Evolutionary conservation across 1,140 invertebrate genomes (phyloP), one percentile per base, ranked within the genome.

Genomic region (Achatina immaculata): DNA sequence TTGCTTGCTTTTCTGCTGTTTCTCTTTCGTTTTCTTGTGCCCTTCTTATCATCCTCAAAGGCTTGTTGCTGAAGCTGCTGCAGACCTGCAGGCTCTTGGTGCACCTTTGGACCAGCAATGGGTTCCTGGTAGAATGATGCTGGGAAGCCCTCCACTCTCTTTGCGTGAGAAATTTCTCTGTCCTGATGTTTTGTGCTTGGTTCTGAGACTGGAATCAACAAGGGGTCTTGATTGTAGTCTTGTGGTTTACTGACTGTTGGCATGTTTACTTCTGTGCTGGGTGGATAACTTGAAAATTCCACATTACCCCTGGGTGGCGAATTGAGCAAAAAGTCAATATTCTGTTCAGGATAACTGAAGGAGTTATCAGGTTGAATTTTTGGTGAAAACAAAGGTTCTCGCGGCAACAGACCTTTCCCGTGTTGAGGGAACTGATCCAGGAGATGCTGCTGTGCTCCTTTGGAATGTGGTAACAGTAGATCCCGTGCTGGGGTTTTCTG

Each of bases 61-160:
- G 42, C 14, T 43, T 21, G 28, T n/a, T n/a, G 51, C 36, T 48
- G 69, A 11, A 36, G 62, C n/a, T 81, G 72, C 73, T 43, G 48
- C 21, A 78, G 45, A 31, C 66, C 40, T 55, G 38, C n/a, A 55
- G 38, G 31, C 24, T 36, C 36, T 71, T 71, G 68, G 19, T 40
- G 31, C n/a, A 31, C 24, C 21, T 80, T 71, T 43, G 48, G 2
- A 4, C 3, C 34, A 45, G 78, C 66, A 34, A 45, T 24, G 16
- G 78, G 78, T 62, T 80, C 78, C 48, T 80, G 66, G 58, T 80
- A 80, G 43, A 80, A 80, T 55, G 78, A 80, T 24, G 78, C 4
- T 1, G 78, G 78, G 66, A 80, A 72, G 1, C 78, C 78, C 19
- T 78, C 76, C 16, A 31, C 16, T 78, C 76, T 78, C 43, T 62